Percentiles rank a stretch among this genome's conserved stretches.
These are phyloP conservation scores for Meloidogyne hapla DNA, from an alignment of 1,140 invertebrate species.

Conservation along the genomic window DNA sequence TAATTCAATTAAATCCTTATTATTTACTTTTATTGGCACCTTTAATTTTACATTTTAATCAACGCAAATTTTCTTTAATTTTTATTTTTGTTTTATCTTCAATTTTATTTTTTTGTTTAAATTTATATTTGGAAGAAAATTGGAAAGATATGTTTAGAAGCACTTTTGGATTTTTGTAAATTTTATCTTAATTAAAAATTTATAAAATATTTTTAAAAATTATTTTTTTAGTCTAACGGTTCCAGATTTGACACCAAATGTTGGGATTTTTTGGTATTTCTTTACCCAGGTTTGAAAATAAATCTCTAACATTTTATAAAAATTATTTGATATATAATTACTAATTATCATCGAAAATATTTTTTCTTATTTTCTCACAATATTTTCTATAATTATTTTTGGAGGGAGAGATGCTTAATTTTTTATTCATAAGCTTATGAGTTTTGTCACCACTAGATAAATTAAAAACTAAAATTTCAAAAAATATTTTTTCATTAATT, in stretches of 20 bases:
- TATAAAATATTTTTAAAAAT: constrained; percentile 41
- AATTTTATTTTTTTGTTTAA: constrained; percentile 53
- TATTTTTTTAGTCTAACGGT: constrained; percentile 69
- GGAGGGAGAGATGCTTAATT: too few species aligned
- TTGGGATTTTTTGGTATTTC: constrained; percentile 98
- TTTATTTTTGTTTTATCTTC: constrained; percentile 39
- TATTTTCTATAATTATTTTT: too few species aligned
- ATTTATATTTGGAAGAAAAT: constrained; percentile 35
- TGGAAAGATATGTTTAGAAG: constrained; percentile 68
- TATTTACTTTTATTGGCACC: constrained; percentile 39
- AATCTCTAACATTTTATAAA: background rate
- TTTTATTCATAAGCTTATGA: too few species aligned
- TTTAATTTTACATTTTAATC: constrained; percentile 31
- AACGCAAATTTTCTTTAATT: background rate
- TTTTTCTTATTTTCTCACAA: background rate
- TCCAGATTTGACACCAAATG: constrained; percentile 90
- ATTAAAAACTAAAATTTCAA: too few species aligned
- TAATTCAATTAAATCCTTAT: constrained; percentile 35
- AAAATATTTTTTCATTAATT: background rate
- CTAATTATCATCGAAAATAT: background rate
- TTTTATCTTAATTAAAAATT: constrained; percentile 35
- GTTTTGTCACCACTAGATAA: too few species aligned
- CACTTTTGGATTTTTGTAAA: constrained; percentile 82
- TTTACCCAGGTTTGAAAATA: constrained; percentile 76
- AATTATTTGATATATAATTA: too few species aligned